phyloP scores from a whole-genome alignment of 2,888 invertebrate species.

The Caenorhabditis sp. region DNA sequence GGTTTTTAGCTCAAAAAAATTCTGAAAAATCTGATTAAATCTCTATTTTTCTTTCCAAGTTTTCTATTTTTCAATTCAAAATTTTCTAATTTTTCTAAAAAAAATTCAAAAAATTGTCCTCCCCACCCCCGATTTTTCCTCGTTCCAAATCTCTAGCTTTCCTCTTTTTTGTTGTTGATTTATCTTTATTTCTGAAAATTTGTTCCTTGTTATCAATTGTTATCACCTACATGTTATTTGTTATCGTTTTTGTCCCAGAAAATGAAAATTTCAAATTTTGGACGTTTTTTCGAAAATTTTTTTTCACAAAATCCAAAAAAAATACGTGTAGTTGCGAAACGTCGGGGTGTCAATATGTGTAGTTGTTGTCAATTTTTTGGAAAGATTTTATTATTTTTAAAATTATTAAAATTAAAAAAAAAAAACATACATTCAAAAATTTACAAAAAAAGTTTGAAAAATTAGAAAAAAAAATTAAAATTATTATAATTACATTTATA shows the following conservation, averaged over 20 bases:
- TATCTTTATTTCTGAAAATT: neutral
- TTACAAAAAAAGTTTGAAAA: neutral
- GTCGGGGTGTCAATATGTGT: no score
- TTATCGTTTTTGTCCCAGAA: neutral
- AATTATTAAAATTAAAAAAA: neutral
- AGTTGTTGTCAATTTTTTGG: no score
- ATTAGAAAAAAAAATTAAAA: neutral
- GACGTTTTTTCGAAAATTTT: neutral
- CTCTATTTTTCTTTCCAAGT: no score
- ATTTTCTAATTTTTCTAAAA: neutral
- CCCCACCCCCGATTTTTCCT: neutral
- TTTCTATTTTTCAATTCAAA: neutral
- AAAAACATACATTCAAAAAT: neutral
- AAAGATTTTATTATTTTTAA: neutral
- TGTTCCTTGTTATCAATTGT: neutral
- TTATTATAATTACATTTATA: neutral
- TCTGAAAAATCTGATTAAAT: no score
- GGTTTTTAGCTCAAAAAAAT: no score
- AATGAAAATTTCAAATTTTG: no score
- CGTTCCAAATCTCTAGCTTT: neutral
- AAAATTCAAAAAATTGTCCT: no score
- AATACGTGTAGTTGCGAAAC: no score
- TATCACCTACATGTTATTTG: slow-evolving; percentile 2
- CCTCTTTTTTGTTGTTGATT: neutral
- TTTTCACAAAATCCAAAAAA: neutral